Evolutionary conservation across 2,113 vertebrate species (phyloP), one percentile per base, ranked within the genome.

Genomic region (Chamaetylas fuelleborni): DNA sequence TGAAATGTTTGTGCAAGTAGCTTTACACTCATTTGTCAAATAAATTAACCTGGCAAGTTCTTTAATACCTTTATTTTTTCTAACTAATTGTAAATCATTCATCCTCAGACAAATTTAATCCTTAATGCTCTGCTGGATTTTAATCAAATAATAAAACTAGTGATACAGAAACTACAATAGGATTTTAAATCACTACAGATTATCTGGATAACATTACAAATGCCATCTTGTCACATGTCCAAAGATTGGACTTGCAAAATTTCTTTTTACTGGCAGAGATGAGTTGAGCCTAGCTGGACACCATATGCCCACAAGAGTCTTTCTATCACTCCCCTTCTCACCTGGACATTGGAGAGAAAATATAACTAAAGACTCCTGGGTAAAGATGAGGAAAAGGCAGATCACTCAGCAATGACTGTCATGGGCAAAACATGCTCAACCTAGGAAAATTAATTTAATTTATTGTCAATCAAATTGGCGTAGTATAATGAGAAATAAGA

Each of bases 1-100:
- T 84, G 51, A 79, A 92, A 48, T 65, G 48, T 5, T 72, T 84
- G 33, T 64, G 3, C 54, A 90, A 82, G 57, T 77, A 87, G 81
- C 50, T 92, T 94, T 88, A 65, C 23, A 54, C 23, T 73, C 54
- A 62, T 85, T 95, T 96, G 51, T 91, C 91, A 94, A 90, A 91
- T 69, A 95, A 95, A 95, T 56, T 58, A 95, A 85, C 50, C 57
- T 69, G 58, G 34, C 33, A 88, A 65, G 50, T 86, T 95, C 67
- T 67, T 92, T 97, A 95, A 95, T 95, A 69, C 87, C 66, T 88
- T 85, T 89, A 70, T 95, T 92, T 81, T 94, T 90, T 57, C 77
- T 78, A 56, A 85, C 86, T 89, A 88, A 92, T 85, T 85, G 74
- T 79, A 86, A 92, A 85, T 88, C 93, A 94, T 88, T 95, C 89